These are phyloP conservation scores for Dasysyrphus tricinctus DNA, from an alignment of 2,888 invertebrate species.

Conservation along the genomic window DNA sequence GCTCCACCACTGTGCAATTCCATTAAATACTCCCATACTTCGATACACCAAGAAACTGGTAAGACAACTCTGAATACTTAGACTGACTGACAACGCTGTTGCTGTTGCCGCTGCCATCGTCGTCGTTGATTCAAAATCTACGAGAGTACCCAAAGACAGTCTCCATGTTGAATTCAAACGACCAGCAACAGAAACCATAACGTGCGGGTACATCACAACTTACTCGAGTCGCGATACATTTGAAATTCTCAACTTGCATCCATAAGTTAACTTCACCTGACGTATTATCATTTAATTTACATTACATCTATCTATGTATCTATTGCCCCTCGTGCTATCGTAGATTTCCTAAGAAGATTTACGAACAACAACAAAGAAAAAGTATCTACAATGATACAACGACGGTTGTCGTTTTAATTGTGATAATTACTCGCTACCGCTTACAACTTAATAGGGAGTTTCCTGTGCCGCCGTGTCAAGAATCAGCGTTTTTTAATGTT, in stretches of 20 bases:
- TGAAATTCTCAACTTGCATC: conserved; percentile 39
- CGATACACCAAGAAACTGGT: conserved; percentile 62
- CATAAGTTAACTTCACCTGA: conserved; percentile 49
- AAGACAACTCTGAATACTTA: conserved; percentile 50
- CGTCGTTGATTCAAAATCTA: conserved; percentile 41
- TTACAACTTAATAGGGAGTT: conserved; percentile 58
- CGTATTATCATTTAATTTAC: conserved; percentile 45
- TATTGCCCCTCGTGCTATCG: conserved; percentile 31
- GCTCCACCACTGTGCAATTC: conserved; percentile 17
- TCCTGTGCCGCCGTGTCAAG: conserved; percentile 57
- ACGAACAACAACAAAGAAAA: conserved; percentile 30
- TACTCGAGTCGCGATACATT: conserved; percentile 8
- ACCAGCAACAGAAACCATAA: conserved; percentile 54
- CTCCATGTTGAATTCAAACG: conserved; percentile 69
- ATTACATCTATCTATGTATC: conserved; percentile 33
- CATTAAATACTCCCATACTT: background rate
- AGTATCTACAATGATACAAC: conserved; percentile 52
- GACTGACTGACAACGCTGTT: conserved; percentile 42
- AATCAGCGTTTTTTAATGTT: conserved; percentile 18
- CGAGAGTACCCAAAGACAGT: conserved; percentile 37
- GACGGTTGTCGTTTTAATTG: conserved; percentile 61
- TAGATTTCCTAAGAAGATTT: conserved; percentile 33
- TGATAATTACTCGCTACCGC: conserved; percentile 59
- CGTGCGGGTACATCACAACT: conserved; percentile 36
- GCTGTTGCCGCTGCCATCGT: conserved; percentile 1